These are phyloP conservation scores for cat (Felis catus) DNA, from an alignment of 2,113 vertebrate species.

Conservation along the genomic window DNA sequence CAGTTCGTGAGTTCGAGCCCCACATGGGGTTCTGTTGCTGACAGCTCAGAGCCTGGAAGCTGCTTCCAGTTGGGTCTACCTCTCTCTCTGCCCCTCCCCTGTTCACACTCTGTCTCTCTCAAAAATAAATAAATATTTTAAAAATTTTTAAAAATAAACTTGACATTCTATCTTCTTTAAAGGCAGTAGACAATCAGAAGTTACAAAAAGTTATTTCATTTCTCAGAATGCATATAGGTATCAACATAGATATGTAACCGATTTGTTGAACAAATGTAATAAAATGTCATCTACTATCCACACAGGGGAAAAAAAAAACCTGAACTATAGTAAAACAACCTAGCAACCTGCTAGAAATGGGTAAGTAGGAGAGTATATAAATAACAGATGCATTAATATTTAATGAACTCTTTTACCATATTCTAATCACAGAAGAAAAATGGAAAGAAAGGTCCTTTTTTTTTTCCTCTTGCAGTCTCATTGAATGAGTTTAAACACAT, in stretches of 20 bases:
- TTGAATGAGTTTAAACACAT: neutral
- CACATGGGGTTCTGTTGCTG: no score
- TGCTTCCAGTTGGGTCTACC: no score
- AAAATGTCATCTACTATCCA: neutral
- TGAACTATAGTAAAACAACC: neutral
- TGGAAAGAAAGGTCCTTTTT: neutral
- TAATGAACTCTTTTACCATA: neutral
- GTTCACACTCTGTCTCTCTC: no score
- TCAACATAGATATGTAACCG: neutral
- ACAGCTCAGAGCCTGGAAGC: no score
- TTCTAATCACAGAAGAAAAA: neutral
- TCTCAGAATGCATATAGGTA: neutral
- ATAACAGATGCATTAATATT: neutral
- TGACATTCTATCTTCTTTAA: neutral
- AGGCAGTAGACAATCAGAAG: neutral
- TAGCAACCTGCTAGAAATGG: conserved; percentile 4
- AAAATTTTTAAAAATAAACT: neutral
- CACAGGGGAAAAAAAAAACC: neutral
- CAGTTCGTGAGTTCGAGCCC: no score
- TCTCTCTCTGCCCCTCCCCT: no score
- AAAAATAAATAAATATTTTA: no score
- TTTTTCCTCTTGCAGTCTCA: neutral
- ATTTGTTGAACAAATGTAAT: neutral
- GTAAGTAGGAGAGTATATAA: neutral
- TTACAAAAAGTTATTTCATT: neutral